phyloP scores from a whole-genome alignment of 2,888 invertebrate species.

The Dasysyrphus albostriatus region DNA sequence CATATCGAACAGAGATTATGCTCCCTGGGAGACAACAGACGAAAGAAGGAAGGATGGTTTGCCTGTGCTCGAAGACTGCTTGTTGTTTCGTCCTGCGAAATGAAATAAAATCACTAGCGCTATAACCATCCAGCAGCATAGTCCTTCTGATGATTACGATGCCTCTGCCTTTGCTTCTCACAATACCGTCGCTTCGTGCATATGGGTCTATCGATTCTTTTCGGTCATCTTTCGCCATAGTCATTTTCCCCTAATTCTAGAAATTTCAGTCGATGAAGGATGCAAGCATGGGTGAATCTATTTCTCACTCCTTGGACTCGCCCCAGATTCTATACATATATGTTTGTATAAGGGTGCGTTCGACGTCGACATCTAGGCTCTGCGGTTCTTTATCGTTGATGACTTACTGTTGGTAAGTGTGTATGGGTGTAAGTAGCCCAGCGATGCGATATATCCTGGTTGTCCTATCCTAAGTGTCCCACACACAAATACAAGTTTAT shows the following conservation, averaged over 20 bases:
- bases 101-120: slow-evolving; percentile 66
- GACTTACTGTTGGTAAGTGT: slow-evolving; percentile 59
- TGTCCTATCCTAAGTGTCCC: slow-evolving; percentile 39
- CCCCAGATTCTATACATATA: not conserved
- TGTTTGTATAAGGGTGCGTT: slow-evolving; percentile 12
- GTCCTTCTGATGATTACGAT: slow-evolving; percentile 59
- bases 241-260: slow-evolving; percentile 71
- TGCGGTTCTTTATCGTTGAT: slow-evolving; percentile 65
- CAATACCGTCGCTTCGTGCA: slow-evolving; percentile 45
- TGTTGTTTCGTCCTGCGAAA: slow-evolving; percentile 70
- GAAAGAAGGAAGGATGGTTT: slow-evolving; percentile 55
- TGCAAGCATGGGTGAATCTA: slow-evolving; percentile 47
- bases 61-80: slow-evolving; percentile 68
- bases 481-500: slow-evolving; percentile 52
- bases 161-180: not conserved
- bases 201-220: slow-evolving; percentile 69
- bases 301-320: slow-evolving; percentile 41
- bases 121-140: slow-evolving; percentile 31
- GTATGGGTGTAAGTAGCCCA: slow-evolving; percentile 47
- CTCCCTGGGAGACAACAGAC: slow-evolving; percentile 48
- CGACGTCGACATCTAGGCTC: slow-evolving; percentile 12
- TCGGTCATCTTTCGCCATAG: slow-evolving; percentile 73
- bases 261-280: slow-evolving; percentile 68
- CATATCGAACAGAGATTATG: slow-evolving; percentile 67
- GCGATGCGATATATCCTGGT: slow-evolving; percentile 23